These are phyloP conservation scores for Hyles vespertilio DNA, from an alignment of 1,140 invertebrate species.

Conservation along the genomic window DNA sequence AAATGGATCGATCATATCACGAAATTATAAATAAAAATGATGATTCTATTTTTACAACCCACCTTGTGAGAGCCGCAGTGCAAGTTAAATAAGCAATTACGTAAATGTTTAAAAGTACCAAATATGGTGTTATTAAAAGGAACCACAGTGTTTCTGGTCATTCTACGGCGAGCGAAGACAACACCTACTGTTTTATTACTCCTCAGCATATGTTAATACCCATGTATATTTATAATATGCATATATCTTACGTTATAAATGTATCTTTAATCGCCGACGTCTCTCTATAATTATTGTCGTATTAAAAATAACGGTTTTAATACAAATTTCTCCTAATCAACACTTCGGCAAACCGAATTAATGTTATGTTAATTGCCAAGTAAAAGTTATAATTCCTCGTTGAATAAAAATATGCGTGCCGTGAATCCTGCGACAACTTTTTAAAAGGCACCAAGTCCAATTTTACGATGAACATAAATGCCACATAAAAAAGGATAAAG, in stretches of 20 bases:
- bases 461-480: conserved; percentile 66
- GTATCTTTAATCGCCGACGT: not conserved
- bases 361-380: conserved; percentile 10
- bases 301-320: conserved; percentile 5
- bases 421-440: conserved; percentile 43
- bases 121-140: conserved; percentile 1
- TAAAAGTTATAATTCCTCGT: conserved; percentile 26
- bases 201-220: conserved; percentile 3
- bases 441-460: conserved; percentile 49
- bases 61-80: no score
- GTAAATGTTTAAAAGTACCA: conserved; percentile 1
- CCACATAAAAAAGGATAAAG: conserved; percentile 70
- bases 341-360: conserved; percentile 5
- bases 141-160: no score
- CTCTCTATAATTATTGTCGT: conserved; percentile 1
- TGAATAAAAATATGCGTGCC: conserved; percentile 37
- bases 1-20: no score
- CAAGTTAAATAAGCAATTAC: not conserved
- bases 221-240: conserved; percentile 3
- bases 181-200: conserved; percentile 24
- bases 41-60: no score
- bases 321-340: conserved; percentile 8
- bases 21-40: no score
- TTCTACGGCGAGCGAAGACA: not conserved
- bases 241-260: not conserved